Evolutionary conservation across 2,113 vertebrate species (phyloP).

Genomic region (Silurus meridionalis): DNA sequence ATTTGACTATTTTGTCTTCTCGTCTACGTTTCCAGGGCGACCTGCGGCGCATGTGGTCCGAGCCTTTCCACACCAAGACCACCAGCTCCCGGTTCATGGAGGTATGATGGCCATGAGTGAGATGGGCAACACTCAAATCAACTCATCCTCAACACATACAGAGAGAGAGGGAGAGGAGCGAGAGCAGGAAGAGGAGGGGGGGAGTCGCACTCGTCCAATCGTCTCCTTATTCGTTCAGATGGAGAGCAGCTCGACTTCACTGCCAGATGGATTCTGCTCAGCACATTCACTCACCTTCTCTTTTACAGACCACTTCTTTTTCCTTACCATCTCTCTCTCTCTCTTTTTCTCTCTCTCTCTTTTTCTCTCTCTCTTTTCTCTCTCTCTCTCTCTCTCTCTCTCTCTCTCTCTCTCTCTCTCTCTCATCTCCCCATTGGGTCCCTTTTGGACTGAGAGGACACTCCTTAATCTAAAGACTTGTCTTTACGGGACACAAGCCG

Average conservation of each 20-base stretch:
- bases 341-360: slow-evolving; percentile 15
- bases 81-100: slow-evolving; percentile 96
- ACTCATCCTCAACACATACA: slow-evolving; percentile 54
- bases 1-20: not conserved
- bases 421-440: slow-evolving; percentile 44
- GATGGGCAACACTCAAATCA: slow-evolving; percentile 14
- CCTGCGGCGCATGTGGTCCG: slow-evolving; percentile 98
- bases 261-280: slow-evolving; percentile 56
- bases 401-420: slow-evolving; percentile 31
- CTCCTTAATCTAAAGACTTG: slow-evolving; percentile 59
- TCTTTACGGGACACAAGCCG: slow-evolving; percentile 62
- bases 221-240: slow-evolving; percentile 53
- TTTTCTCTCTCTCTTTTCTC: slow-evolving; percentile 41
- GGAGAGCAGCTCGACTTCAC: slow-evolving; percentile 49
- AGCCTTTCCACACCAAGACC: slow-evolving; percentile 96
- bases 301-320: slow-evolving; percentile 37
- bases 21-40: slow-evolving; percentile 79
- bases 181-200: slow-evolving; percentile 22
- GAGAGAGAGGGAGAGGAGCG: slow-evolving; percentile 61
- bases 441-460: slow-evolving; percentile 60
- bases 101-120: slow-evolving; percentile 88
- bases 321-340: slow-evolving; percentile 33
- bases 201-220: slow-evolving; percentile 57
- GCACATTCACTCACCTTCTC: slow-evolving; percentile 23
- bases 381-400: slow-evolving; percentile 11